Base-by-base conservation (phyloP, 2,888 invertebrate genomes). In the Leptinotarsa peninsularis region DNA sequence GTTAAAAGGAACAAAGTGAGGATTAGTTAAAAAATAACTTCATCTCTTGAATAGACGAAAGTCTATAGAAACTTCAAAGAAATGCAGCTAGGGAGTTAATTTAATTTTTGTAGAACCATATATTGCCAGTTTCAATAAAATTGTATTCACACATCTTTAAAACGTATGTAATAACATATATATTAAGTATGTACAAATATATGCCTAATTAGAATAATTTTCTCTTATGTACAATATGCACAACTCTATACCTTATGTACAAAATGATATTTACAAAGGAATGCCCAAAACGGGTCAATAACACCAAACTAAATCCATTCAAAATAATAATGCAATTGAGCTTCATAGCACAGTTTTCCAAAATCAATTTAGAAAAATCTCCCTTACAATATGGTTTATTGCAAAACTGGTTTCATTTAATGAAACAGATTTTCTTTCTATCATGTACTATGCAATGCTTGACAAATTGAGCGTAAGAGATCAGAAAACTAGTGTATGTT, bases 161-260 rank as follows among this genome's bases (percentile, higher is more conserved):
- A 86, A 87, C 86, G 85, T 86, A 86, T 86, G 81, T 82, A 82
- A 81, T 83, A 83, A 83, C 82, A 82, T 83, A 84, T 82, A 84
- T 82, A 83, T 82, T 82, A 81, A 82, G 79, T 83, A 84, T 85
- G 78, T 85, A 85, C 84, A 85, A 84, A 85, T 84, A 84, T 85
- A 85, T 83, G 81, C 82, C 85, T 86, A 85, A 83, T 85, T 87
- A 88, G 84, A 86, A 87, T 82, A 82, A 75, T 84, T 85, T 83
- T 82, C 87, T 87, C 87, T 87, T 87, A 87, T 87, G 79, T 88
- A 88, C 88, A 88, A 73, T 86, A 86, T 87, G 82, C 86, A 87
- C 86, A 88, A 58, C 67, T 71, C 74, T 74, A 68, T 76, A 71
- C 73, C 74, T 71, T 77, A 71, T 77, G 77, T 82, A 83, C 84